A percentile compares a stretch with the other conserved stretches of the same genome.
These are phyloP conservation scores for Callimorpha dominula DNA, from an alignment of 2,888 invertebrate genomes.

Conservation along the genomic window DNA sequence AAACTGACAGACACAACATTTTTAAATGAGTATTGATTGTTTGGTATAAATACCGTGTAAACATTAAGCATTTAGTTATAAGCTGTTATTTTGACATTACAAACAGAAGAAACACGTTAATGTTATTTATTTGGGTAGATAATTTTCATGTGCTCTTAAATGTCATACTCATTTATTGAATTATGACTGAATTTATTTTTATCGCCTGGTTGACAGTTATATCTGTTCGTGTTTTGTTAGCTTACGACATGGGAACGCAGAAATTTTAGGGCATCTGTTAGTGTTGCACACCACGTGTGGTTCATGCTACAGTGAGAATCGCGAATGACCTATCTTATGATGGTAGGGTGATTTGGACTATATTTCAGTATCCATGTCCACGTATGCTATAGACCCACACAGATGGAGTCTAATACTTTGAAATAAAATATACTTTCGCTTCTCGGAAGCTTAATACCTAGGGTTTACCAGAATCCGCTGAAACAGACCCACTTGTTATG, in stretches of 20 bases:
- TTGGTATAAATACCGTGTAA: not conserved
- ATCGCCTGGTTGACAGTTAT: not conserved
- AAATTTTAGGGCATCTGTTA: not conserved
- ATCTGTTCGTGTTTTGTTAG: not conserved
- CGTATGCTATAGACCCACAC: no score
- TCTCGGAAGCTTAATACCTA: no score
- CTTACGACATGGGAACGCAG: slow-evolving; percentile 2
- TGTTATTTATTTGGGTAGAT: not conserved
- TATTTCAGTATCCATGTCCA: not conserved
- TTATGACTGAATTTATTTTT: slow-evolving; percentile 3
- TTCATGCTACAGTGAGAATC: not conserved
- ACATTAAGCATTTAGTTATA: not conserved
- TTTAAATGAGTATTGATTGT: no score
- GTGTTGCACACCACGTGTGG: not conserved
- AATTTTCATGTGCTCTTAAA: not conserved
- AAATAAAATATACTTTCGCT: no score
- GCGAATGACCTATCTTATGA: not conserved
- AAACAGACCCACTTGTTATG: no score
- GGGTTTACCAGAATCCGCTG: no score
- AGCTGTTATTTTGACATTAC: not conserved
- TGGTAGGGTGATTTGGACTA: not conserved
- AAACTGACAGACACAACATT: no score
- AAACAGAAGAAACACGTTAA: not conserved
- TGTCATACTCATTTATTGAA: not conserved
- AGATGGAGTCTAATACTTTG: no score